A percentile compares a stretch with the other conserved stretches of the same genome.
Evolutionary conservation across 2,113 vertebrate genomes (phyloP).

Genomic region (Meriones unguiculatus): DNA sequence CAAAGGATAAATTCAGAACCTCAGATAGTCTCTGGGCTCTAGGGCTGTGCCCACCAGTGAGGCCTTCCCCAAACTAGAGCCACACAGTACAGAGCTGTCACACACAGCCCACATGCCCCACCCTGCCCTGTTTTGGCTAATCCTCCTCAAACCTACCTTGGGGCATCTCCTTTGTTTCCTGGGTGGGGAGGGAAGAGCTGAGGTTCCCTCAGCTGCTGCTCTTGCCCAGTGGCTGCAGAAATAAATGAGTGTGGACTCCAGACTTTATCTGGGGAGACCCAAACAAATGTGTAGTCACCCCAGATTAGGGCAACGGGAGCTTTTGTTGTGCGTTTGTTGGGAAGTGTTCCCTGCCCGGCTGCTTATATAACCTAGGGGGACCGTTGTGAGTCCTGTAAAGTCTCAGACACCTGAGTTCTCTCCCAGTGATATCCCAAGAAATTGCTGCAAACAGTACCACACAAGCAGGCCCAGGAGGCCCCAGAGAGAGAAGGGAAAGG

Average conservation of each 20-base stretch:
- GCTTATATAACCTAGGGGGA: neutral
- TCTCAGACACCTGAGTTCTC: neutral
- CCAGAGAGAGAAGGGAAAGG: neutral
- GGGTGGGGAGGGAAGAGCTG: neutral
- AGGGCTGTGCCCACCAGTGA: neutral
- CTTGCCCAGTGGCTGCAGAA: neutral
- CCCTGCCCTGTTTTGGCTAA: neutral
- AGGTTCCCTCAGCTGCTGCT: neutral
- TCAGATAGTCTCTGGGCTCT: neutral
- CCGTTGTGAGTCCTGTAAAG: neutral
- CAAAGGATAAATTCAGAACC: neutral
- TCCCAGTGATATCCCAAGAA: neutral
- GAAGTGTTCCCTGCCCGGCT: neutral
- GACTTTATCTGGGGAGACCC: neutral
- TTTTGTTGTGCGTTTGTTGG: neutral
- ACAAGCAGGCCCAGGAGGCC: neutral
- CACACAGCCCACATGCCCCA: neutral
- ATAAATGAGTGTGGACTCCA: neutral
- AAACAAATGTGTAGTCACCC: neutral
- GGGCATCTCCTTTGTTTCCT: neutral
- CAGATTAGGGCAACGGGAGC: neutral
- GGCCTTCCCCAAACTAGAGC: neutral
- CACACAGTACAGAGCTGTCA: too few species aligned
- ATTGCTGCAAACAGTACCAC: neutral
- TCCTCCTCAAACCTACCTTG: neutral